Base-by-base conservation (phyloP, 2,888 invertebrate species). In the Gerris lacustris region DNA sequence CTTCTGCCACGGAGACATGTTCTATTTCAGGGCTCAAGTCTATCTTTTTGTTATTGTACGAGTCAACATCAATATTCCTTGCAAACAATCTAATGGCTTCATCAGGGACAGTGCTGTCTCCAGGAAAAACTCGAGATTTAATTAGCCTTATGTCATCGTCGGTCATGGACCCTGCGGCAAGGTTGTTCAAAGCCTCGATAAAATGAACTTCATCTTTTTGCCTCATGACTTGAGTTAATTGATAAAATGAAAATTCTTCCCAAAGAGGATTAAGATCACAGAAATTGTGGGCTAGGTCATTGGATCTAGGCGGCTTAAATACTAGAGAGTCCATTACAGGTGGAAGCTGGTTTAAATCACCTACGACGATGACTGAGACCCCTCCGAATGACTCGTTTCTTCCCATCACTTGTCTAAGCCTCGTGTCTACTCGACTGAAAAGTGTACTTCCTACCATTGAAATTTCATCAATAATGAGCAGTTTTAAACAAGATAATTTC, bases 281-380 rank as follows among this genome's bases (percentile, higher is more conserved):
- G 7, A 6, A 17, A 62, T 11, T 66, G 63, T 69, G 66, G 45
- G 71, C 70, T 63, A 55, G 55, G 55, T 55, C 31, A 31, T 68
- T 69, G 6, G 67, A 64, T 44, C 71, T 69, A 44, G 74, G 70
- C 18, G 67, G 18, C 45, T 69, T 69, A 72, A 74, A 79, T 64
- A 78, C 73, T 18, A 73, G 69, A 7, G 67, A 68, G 63, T 78
- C 77, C 47, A 74, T 73, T 17, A 79, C 78, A 15, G 79, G 78
- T 31, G 77, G 77, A 55, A 79, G 73, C 74, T 79, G 78, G 73
- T 77, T 74, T 9, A 79, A 75, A 72, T 79, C 79, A 31, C 79
- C 80, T 67, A 80, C 76, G 15, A 76, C 73, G 11, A 79, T 70
- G 6, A 79, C 74, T 9, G 78, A 78, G 6, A 78, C 67, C 18